Evolutionary conservation across 2,797 vertebrate genomes (phyloP), one percentile per base, ranked within the genome.

Genomic region (Amniataba percoides): DNA sequence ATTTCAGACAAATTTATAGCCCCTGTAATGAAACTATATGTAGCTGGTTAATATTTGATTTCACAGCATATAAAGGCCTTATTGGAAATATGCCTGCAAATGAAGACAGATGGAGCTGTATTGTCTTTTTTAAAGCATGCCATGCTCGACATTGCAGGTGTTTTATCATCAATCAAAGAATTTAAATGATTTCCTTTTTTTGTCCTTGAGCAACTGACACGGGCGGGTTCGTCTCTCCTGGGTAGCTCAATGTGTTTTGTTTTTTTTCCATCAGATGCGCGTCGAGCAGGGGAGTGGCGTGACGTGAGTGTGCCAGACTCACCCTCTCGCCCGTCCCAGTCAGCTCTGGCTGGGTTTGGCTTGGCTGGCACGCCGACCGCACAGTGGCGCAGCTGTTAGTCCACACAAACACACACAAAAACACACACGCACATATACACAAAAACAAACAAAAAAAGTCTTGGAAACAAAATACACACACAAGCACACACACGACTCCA

Each of bases 361-460:
- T 87, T 83, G 84, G 83, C 81, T 80, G 62, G 77, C 89, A 84
- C 11, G n/a, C 42, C 19, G 59, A 86, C 74, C 75, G 77, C 81
- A 87, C 85, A 75, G 84, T 65, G 87, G 78, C 81, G 25, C 93
- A 94, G 91, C 92, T 93, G 93, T 72, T 78, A 90, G 78, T 78
- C 82, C 78, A 75, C 68, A 69, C 40, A n/a, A 64, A 67, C 62
- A 67, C 68, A 77, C 25, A 43, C 51, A 75, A 53, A 55, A 25
- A 67, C 56, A 49, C 45, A 73, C 40, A 18, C 15, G 42, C 13
- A 74, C 49, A 49, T 45, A 71, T 23, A 56, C 36, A 66, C 34
- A 53, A n/a, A 57, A 59, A 48, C 39, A 62, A 57, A 75, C 13
- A 84, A 73, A 74, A 82, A 51, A 73, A 55, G 71, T 71, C 55